Evolutionary conservation across 2,888 invertebrate species (phyloP).

Genomic region (Panzeria rudis): DNA sequence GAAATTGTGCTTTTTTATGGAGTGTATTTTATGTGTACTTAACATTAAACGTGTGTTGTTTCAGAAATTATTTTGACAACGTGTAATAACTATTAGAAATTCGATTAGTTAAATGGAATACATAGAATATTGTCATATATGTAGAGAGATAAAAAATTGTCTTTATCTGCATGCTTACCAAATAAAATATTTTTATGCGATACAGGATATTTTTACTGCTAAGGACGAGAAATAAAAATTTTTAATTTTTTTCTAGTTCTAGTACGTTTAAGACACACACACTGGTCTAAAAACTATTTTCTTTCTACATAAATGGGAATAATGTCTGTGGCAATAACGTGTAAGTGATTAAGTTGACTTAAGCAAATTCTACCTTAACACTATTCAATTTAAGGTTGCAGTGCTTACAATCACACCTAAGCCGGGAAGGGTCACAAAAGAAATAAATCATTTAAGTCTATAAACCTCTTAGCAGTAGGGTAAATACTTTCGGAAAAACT

Average conservation of each 20-base stretch:
- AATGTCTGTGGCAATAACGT: no score
- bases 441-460: no score
- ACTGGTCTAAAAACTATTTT: background rate
- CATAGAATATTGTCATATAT: background rate
- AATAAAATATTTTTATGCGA: background rate
- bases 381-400: no score
- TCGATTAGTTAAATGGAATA: constrained; percentile 12
- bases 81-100: constrained; percentile 6
- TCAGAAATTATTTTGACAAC: background rate
- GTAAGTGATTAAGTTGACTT: no score
- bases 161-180: background rate
- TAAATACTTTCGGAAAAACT: no score
- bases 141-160: background rate
- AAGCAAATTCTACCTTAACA: no score
- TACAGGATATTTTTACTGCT: background rate
- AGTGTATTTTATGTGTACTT: background rate
- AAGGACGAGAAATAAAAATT: background rate
- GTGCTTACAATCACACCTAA: no score
- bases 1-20: constrained; percentile 23
- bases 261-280: background rate
- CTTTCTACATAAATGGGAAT: background rate
- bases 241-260: background rate
- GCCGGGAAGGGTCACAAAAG: no score
- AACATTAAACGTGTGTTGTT: constrained; percentile 29
- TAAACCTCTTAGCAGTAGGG: no score